Percentiles rank a stretch among this genome's conserved stretches.
Conservation (phyloP, 2,113 vertebrate species). For the Papio anubis region DNA sequence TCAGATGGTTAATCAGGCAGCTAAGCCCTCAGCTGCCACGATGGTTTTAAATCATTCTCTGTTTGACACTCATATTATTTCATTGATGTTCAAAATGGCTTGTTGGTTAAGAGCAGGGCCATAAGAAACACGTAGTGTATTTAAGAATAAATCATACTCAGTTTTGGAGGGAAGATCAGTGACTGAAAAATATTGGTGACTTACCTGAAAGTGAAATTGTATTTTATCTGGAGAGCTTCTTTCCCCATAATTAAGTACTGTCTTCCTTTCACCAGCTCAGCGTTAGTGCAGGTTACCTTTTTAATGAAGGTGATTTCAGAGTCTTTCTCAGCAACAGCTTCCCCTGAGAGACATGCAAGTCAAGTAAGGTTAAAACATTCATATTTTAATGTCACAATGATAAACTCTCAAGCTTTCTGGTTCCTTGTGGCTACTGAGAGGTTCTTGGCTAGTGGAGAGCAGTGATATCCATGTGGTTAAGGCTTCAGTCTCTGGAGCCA, state of each 20-base stretch:
- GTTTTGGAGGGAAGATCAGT: neutral
- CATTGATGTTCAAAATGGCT: neutral
- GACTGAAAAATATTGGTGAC: conserved; percentile 32
- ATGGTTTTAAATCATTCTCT: neutral
- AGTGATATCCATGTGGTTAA: neutral
- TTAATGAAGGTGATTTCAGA: conserved; percentile 89
- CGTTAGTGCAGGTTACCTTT: conserved; percentile 87
- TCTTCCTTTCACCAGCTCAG: conserved; percentile 82
- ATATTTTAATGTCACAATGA: neutral
- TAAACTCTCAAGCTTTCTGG: neutral
- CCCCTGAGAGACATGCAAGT: conserved; percentile 77
- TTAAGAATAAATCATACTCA: neutral
- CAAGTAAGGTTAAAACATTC: neutral
- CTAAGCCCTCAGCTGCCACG: neutral
- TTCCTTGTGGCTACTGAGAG: neutral
- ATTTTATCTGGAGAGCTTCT: conserved; percentile 84
- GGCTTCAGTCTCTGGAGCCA: neutral
- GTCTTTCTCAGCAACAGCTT: conserved; percentile 78
- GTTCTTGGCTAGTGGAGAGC: neutral
- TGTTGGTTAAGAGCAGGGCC: neutral
- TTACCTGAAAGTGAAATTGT: conserved; percentile 83
- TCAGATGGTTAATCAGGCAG: neutral
- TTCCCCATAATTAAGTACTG: conserved; percentile 93
- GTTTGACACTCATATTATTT: neutral
- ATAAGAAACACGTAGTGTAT: neutral